phyloP scores from a whole-genome alignment of 2,888 invertebrate species.

The Odontocolon sp. region DNA sequence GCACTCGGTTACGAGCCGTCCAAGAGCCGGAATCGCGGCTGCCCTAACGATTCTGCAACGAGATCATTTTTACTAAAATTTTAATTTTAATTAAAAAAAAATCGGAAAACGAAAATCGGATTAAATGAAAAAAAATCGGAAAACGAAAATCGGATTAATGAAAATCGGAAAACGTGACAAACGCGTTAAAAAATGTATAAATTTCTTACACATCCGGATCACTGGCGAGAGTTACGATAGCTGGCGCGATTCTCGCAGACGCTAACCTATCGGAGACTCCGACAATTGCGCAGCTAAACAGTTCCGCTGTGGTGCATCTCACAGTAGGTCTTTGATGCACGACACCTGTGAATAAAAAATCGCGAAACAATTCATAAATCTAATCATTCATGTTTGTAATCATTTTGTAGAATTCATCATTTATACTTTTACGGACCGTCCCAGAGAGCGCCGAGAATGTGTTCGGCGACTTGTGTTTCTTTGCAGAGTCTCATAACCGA shows the following conservation, averaged over 20 bases:
- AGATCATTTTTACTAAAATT: too few species aligned
- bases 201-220: conserved; percentile 85
- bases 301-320: conserved; percentile 83
- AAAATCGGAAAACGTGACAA: not conserved
- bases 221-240: conserved; percentile 86
- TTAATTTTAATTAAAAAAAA: not conserved
- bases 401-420: not conserved
- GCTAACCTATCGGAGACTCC: conserved; percentile 83
- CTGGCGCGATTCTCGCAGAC: conserved; percentile 85
- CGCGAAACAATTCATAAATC: conserved; percentile 20
- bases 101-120: not conserved
- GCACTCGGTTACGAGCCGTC: conserved; percentile 83
- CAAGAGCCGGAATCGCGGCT: conserved; percentile 85
- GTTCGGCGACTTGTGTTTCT: conserved; percentile 82
- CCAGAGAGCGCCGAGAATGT: conserved; percentile 86
- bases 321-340: conserved; percentile 85
- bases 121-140: not conserved
- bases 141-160: not conserved
- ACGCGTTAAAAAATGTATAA: not conserved
- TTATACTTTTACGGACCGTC: conserved; percentile 82
- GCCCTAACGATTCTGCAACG: conserved; percentile 84
- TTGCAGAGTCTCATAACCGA: conserved; percentile 82
- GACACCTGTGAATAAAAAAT: conserved; percentile 81
- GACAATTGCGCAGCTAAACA: conserved; percentile 84
- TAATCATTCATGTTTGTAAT: not conserved